Conservation (phyloP, 2,113 vertebrate genomes). For the Astatotilapia flaviijosephi region DNA sequence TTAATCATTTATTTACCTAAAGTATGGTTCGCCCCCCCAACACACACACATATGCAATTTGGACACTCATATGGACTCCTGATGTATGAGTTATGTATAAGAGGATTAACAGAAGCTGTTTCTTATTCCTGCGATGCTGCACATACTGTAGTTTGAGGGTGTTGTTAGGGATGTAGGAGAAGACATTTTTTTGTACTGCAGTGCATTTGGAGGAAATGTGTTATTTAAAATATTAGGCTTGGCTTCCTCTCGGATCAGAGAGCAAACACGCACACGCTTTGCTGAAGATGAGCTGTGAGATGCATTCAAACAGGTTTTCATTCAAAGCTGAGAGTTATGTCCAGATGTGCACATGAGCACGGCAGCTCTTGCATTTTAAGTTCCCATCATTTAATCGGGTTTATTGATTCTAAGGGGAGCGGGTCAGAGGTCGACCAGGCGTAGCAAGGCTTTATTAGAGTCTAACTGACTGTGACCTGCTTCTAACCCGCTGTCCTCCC, state of each 20-base stretch:
- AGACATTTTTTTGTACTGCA: conserved; percentile 29
- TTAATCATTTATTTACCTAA: conserved; percentile 67
- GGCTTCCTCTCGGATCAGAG: neutral
- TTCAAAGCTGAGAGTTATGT: neutral
- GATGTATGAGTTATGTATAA: conserved; percentile 20
- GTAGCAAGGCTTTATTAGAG: neutral
- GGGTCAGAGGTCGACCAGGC: conserved; percentile 3
- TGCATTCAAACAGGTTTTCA: conserved; percentile 8
- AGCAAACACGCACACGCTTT: neutral
- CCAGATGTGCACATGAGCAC: neutral
- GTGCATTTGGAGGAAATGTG: conserved; percentile 35
- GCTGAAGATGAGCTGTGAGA: neutral
- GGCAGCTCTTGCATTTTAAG: neutral
- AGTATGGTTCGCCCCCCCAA: conserved; percentile 19
- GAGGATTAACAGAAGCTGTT: conserved; percentile 39
- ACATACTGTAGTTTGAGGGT: neutral
- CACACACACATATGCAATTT: neutral
- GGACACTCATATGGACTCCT: neutral
- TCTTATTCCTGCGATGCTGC: conserved; percentile 8
- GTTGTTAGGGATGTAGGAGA: neutral
- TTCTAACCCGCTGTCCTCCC: conserved; percentile 33
- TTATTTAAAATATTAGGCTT: conserved; percentile 27
- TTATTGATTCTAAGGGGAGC: neutral
- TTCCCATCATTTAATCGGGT: neutral
- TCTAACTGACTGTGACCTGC: neutral